phyloP scores from a whole-genome alignment of 2,113 vertebrate genomes.

The Bubalus kerabau region DNA sequence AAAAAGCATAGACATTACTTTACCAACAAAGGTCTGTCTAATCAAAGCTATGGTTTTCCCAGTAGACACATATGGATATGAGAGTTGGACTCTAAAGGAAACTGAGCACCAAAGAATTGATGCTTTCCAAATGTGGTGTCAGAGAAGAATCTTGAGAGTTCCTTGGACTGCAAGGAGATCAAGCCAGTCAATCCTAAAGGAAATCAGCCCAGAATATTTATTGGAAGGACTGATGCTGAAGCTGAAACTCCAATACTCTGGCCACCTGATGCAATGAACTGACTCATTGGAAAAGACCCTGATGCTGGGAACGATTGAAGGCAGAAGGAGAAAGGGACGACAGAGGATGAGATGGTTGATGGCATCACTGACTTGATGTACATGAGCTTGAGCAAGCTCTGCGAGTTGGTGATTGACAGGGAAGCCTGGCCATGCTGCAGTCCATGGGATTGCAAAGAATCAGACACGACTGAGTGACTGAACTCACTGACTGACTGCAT shows the following conservation, averaged over 20 bases:
- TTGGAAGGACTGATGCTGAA: neutral
- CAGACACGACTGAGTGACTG: neutral
- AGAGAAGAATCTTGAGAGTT: neutral
- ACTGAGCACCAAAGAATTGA: neutral
- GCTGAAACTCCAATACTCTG: neutral
- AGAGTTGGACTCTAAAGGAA: neutral
- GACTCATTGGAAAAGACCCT: neutral
- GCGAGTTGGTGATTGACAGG: neutral
- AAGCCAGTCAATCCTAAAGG: neutral
- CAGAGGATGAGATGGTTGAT: neutral
- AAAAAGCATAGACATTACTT: neutral
- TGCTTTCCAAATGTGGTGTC: neutral
- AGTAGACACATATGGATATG: neutral
- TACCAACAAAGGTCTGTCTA: neutral
- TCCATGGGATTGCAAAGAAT: neutral
- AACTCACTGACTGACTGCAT: neutral
- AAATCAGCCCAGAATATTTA: neutral
- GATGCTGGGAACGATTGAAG: neutral
- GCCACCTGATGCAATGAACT: neutral
- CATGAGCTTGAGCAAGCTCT: neutral
- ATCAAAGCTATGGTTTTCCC: neutral
- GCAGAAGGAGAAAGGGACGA: neutral
- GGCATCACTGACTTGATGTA: neutral
- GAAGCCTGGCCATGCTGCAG: neutral
- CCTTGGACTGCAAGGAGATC: neutral